A percentile compares a stretch with the other conserved stretches of the same genome.
phyloP scores from a whole-genome alignment of 2,888 invertebrate species.

The Noctua janthe region DNA sequence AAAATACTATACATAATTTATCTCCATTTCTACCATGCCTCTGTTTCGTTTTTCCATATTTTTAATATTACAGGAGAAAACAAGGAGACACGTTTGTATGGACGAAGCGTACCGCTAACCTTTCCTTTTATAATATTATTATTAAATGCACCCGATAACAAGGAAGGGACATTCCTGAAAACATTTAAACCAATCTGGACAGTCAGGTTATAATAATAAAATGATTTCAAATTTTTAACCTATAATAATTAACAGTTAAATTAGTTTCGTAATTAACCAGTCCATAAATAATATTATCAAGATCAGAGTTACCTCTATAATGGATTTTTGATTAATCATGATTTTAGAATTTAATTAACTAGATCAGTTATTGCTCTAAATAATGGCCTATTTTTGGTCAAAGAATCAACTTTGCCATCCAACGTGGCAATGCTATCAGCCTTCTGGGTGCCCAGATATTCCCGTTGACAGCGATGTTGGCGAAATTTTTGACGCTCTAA shows the following conservation, averaged over 20 bases:
- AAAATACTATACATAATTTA: too few relatives aligned
- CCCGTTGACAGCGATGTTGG: not conserved
- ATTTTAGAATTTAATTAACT: not conserved
- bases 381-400: not conserved
- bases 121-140: not conserved
- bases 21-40: too few relatives aligned
- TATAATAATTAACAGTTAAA: not conserved
- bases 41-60: too few relatives aligned
- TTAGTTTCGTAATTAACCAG: slow-evolving; percentile 17
- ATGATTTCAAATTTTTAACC: not conserved
- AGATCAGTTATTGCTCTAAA: not conserved
- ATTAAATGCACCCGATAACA: not conserved
- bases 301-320: not conserved
- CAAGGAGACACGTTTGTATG: too few relatives aligned
- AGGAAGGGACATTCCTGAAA: not conserved
- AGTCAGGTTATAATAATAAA: not conserved
- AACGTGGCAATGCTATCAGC: not conserved
- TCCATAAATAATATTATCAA: not conserved
- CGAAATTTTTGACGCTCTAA: not conserved
- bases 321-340: not conserved
- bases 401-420: not conserved
- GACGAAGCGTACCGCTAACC: not conserved
- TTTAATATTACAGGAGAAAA: too few relatives aligned
- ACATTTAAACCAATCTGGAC: not conserved
- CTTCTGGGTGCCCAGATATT: not conserved